Base-by-base conservation (phyloP, 2,113 vertebrate species). In the Platysternon megacephalum region DNA sequence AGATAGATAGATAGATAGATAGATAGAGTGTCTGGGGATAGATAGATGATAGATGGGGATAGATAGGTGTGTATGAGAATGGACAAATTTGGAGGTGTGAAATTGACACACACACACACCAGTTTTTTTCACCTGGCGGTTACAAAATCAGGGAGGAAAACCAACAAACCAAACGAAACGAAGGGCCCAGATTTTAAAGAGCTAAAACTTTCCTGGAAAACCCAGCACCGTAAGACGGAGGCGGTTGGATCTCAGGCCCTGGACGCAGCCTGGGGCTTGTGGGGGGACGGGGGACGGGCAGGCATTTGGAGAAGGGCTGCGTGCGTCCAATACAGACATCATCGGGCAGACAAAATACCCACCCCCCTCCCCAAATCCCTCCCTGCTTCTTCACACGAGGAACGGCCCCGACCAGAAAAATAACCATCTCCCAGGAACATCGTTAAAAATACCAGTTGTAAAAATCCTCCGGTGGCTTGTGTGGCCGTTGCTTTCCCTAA, bases 311-410 rank as follows among this genome's bases (percentile, higher is more conserved):
- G 79, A 84, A 79, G 61, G 83, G 92, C 80, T 85, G 80, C 11
- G 65, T 53, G 68, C 56, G 39, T 86, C 92, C 42, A 3, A 0
- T n/a, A 72, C n/a, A 16, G 80, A 86, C 91, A 95, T 95, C 96
- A 95, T 93, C 82, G 0, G 48, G 90, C 87, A 95, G 89, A 39
- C 84, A 94, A 96, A 95, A 85, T 16, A 11, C 46, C 46, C 79
- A 79, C 28, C 82, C 39, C n/a, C 46, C 32, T 42, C 56, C 74
- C 42, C 79, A 74, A 8, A 48, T 61, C 35, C 17, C 17, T 39
- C 65, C 65, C 65, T 7, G 65, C 17, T 72, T 39, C n/a, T 87
- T 83, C 83, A 92, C 81, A 92, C 22, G 35, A 79, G 79, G 32
- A 92, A 83, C 44, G 44, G 14, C 52, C 53, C 76, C 46, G 65